Percentiles rank a stretch among this genome's conserved stretches.
phyloP scores from a whole-genome alignment of 2,113 vertebrate genomes.

The Atrichornis clamosus region DNA sequence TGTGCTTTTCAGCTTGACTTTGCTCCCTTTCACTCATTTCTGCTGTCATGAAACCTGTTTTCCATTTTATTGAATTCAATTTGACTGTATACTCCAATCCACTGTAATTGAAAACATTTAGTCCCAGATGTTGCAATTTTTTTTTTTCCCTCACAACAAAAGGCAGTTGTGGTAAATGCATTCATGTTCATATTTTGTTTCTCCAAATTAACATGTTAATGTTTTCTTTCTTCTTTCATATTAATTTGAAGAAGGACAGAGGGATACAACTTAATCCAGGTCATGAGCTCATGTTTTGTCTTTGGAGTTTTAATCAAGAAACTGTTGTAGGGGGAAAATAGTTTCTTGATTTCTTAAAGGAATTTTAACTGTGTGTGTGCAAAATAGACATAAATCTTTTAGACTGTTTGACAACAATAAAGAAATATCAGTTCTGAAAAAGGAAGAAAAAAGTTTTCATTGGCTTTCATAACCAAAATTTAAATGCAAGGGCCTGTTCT shows the following conservation, averaged over 20 bases:
- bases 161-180: background rate
- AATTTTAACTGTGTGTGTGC: background rate
- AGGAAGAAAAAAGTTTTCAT: background rate
- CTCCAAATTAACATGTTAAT: background rate
- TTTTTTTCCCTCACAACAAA: background rate
- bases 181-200: background rate
- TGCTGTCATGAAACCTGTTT: background rate
- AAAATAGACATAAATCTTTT: background rate
- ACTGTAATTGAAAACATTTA: slow-evolving; percentile 18
- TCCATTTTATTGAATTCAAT: slow-evolving; percentile 11
- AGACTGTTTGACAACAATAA: background rate
- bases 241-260: background rate
- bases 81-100: background rate
- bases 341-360: background rate
- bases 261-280: background rate
- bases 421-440: background rate
- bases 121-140: background rate
- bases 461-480: background rate
- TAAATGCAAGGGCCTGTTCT: background rate
- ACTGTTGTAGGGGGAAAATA: background rate
- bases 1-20: background rate
- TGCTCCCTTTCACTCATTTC: background rate
- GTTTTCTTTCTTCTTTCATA: background rate
- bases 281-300: background rate
- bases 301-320: background rate